A percentile compares a stretch with the other conserved stretches of the same genome.
Evolutionary conservation across 1,140 invertebrate genomes (phyloP).

Genomic region (Pteromalus puparum): DNA sequence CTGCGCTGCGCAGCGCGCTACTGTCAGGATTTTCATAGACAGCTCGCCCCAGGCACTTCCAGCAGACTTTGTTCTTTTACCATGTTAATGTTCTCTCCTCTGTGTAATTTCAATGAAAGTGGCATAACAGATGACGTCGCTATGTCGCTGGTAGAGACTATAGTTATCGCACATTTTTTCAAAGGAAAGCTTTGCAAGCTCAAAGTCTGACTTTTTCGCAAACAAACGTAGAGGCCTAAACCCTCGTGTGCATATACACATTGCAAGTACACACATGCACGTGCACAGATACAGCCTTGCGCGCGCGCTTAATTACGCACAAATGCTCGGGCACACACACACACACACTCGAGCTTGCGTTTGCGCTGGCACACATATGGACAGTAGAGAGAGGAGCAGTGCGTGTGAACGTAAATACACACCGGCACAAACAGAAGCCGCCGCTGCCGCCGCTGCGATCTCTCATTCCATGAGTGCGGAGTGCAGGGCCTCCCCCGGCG

Average conservation of each 20-base stretch:
- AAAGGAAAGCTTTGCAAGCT: background rate
- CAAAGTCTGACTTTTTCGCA: background rate
- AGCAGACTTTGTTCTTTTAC: background rate
- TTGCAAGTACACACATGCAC: background rate
- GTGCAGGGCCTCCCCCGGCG: constrained; percentile 19
- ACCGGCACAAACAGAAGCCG: constrained; percentile 1
- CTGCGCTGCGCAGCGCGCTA: background rate
- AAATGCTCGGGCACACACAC: background rate
- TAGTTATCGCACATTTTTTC: background rate
- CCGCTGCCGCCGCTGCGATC: constrained; percentile 1
- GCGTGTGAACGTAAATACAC: constrained; percentile 18
- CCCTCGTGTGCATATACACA: background rate
- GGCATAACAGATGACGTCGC: background rate
- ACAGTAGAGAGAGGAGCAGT: background rate
- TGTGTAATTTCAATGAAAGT: constrained; percentile 1
- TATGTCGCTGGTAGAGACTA: background rate
- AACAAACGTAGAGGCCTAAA: background rate
- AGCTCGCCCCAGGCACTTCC: background rate
- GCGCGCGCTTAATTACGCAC: background rate
- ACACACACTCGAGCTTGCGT: background rate
- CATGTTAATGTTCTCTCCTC: background rate
- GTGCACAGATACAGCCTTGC: background rate
- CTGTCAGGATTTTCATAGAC: background rate
- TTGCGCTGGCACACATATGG: background rate
- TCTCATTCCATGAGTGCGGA: constrained; percentile 25